phyloP scores from a whole-genome alignment of 53 echinoderm and acorn worm species.

The Temnopleurus reevesii region DNA sequence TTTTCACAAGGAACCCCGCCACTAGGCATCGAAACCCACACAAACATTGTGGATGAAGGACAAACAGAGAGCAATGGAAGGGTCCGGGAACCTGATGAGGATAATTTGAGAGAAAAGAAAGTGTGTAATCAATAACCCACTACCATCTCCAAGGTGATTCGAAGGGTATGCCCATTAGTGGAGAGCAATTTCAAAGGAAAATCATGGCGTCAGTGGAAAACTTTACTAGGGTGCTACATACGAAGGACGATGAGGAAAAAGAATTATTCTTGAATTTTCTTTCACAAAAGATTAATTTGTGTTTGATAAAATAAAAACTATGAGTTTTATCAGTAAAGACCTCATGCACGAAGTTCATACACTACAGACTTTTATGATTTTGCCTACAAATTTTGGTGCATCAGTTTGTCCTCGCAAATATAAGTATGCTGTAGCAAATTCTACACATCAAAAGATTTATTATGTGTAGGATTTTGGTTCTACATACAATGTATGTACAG shows the following conservation, averaged over 20 bases:
- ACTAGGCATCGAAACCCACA: neutral
- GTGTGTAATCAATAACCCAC: neutral
- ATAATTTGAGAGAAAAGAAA: conserved; percentile 3
- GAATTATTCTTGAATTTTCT: neutral
- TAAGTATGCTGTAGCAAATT: too few relatives aligned
- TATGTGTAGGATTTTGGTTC: too few relatives aligned
- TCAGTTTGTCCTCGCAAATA: too few relatives aligned
- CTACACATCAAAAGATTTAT: too few relatives aligned
- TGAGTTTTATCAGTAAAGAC: too few relatives aligned
- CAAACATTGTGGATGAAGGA: neutral
- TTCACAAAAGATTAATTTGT: neutral
- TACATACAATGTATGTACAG: too few relatives aligned
- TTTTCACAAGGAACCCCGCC: neutral
- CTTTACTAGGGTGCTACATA: neutral
- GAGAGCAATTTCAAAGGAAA: neutral
- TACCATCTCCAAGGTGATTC: neutral
- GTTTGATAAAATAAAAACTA: neutral
- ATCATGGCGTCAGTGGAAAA: neutral
- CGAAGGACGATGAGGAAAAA: neutral
- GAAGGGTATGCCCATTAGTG: conserved; percentile 18
- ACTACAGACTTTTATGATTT: too few relatives aligned
- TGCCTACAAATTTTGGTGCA: too few relatives aligned
- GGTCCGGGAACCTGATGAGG: neutral
- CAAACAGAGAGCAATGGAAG: neutral
- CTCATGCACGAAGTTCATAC: too few relatives aligned